Conservation (phyloP, 2,888 invertebrate genomes). For the Thymelicus acteon region DNA sequence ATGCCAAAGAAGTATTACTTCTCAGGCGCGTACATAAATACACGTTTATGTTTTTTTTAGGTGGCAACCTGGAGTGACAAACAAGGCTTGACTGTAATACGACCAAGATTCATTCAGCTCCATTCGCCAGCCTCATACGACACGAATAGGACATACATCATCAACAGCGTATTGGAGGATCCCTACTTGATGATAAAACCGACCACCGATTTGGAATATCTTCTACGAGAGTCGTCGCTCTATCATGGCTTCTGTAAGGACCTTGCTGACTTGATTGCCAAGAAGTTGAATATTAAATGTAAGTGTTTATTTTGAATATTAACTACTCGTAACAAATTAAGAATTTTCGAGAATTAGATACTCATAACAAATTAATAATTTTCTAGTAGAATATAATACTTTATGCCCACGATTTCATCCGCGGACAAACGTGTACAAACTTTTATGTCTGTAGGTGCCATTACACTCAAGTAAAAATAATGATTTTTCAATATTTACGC, state of each 20-base stretch:
- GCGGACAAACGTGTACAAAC: too few species aligned
- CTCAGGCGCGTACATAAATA: too few species aligned
- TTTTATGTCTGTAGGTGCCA: too few species aligned
- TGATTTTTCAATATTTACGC: too few species aligned
- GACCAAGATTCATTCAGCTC: conserved; percentile 90
- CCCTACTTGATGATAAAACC: conserved; percentile 93
- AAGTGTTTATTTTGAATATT: conserved; percentile 65
- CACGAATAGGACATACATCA: conserved; percentile 93
- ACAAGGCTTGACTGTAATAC: conserved; percentile 89
- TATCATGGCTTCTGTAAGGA: conserved; percentile 97
- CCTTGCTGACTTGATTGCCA: conserved; percentile 92
- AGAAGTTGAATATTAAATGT: conserved; percentile 93
- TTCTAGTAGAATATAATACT: too few species aligned
- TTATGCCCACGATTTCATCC: too few species aligned
- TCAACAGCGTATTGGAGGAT: conserved; percentile 94
- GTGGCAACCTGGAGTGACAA: conserved; percentile 95
- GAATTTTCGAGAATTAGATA: too few species aligned
- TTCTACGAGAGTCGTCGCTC: conserved; percentile 15
- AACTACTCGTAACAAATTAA: too few species aligned
- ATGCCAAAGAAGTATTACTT: too few species aligned
- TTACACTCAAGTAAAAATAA: too few species aligned
- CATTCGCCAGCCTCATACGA: conserved; percentile 88
- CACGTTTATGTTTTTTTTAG: too few species aligned
- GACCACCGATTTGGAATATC: conserved; percentile 44
- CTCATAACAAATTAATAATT: too few species aligned